Conservation (phyloP, 2,113 vertebrate genomes). For the Mystacornis crossleyi region DNA sequence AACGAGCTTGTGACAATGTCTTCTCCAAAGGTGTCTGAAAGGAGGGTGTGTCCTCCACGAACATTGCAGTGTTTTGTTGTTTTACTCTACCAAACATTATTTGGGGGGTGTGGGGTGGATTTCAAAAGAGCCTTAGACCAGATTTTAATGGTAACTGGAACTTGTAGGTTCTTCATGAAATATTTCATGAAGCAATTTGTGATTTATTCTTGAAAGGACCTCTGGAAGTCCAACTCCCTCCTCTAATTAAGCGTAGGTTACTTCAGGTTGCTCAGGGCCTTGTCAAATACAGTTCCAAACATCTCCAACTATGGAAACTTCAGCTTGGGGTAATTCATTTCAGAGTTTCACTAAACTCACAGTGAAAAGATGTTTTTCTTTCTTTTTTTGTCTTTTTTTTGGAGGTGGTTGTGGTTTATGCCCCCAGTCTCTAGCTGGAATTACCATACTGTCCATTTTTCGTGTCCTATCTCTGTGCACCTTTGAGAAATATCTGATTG, state of each 20-base stretch:
- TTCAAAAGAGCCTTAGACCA: neutral
- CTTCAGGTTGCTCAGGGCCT: neutral
- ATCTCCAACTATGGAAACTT: neutral
- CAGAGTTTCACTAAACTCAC: neutral
- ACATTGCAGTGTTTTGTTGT: neutral
- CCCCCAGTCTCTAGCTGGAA: neutral
- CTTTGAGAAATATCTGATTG: neutral
- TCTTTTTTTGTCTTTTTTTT: neutral
- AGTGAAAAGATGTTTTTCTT: neutral
- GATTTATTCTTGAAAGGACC: neutral
- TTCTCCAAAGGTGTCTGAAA: neutral
- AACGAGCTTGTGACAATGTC: neutral
- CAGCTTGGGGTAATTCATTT: neutral
- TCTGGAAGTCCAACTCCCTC: neutral
- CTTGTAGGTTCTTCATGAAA: neutral
- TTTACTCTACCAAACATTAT: neutral
- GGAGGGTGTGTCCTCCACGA: neutral
- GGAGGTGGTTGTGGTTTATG: neutral
- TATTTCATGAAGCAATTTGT: neutral
- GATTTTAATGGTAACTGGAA: neutral
- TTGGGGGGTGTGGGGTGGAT: fast-evolving
- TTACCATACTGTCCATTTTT: neutral
- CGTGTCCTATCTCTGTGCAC: neutral
- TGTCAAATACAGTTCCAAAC: neutral
- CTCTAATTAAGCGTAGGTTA: neutral